Evolutionary conservation across 2,888 invertebrate species (phyloP), one percentile per base, ranked within the genome.

Genomic region (Hydrotaea cyrtoneurina): DNA sequence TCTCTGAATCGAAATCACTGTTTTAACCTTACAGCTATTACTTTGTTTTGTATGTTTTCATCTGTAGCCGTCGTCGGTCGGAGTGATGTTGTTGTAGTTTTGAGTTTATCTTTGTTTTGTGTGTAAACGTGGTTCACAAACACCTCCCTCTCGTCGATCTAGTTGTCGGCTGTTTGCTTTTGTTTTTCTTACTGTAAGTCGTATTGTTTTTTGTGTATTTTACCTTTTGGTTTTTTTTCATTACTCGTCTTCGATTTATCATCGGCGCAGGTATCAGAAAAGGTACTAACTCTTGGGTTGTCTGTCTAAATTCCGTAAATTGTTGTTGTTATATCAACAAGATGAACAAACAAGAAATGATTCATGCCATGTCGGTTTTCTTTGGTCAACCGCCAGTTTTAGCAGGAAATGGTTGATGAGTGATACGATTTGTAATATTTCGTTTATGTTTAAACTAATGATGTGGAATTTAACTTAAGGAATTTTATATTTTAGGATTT

Each of bases 81-180:
- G 57, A 46, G 50, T 46, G 17, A 31, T n/a, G 36, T 66, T 66
- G 66, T 36, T 66, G 21, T 17, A 43, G 43, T 66, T 46, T 77
- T 72, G 59, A 43, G 64, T 71, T 19, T 46, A 19, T 50, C 13
- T 66, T 36, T 39, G 64, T 43, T 19, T 75, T 78, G 31, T 79
- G 43, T 76, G 57, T 81, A 62, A 79, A 79, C 77, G 73, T 82
- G 73, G 81, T 77, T 85, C 43, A 76, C 66, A 66, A 74, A 53
- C 50, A 19, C 66, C 62, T 69, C 23, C 43, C 26, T 59, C 26
- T 26, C 59, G 15, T 66, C 36, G 43, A 43, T 79, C 13, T 74
- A 62, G 66, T 75, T 39, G n/a, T 66, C 23, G 76, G 23, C 72
- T 39, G 69, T 55, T n/a, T 46, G 43, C 55, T 64, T 15, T 73